Conservation (phyloP, 2,113 vertebrate species). For the Colius striatus region DNA sequence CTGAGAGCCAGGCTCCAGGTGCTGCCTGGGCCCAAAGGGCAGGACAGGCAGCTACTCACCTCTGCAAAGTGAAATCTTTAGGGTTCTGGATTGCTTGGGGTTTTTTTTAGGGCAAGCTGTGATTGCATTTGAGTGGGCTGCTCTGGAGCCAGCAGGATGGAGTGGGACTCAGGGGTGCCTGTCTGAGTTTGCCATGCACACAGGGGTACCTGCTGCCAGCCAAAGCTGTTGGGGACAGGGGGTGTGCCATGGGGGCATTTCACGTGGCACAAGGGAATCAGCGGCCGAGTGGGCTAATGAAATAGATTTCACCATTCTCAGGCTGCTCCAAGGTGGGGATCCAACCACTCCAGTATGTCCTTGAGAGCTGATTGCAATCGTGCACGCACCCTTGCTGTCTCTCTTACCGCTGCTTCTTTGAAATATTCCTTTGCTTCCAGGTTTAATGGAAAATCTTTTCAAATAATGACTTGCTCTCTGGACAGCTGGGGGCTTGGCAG, state of each 20-base stretch:
- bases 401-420: neutral
- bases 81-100: no score
- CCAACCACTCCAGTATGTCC: neutral
- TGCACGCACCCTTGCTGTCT: neutral
- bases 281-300: neutral
- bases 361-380: neutral
- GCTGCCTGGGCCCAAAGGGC: neutral
- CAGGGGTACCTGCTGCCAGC: accelerated
- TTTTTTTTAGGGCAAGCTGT: neutral
- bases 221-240: neutral
- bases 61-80: neutral
- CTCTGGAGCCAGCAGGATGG: accelerated
- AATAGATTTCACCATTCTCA: neutral
- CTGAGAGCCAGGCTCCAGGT: neutral
- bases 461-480: constrained; percentile 45
- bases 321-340: neutral
- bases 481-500: constrained; percentile 46
- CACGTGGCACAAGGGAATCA: constrained; percentile 9
- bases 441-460: constrained; percentile 42
- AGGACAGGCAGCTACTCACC: neutral
- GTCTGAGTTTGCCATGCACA: neutral
- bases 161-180: neutral
- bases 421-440: neutral
- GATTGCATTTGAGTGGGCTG: neutral
- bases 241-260: accelerated